Evolutionary conservation across 2,797 vertebrate species (phyloP).

Genomic region (Macropus fuliginosus): DNA sequence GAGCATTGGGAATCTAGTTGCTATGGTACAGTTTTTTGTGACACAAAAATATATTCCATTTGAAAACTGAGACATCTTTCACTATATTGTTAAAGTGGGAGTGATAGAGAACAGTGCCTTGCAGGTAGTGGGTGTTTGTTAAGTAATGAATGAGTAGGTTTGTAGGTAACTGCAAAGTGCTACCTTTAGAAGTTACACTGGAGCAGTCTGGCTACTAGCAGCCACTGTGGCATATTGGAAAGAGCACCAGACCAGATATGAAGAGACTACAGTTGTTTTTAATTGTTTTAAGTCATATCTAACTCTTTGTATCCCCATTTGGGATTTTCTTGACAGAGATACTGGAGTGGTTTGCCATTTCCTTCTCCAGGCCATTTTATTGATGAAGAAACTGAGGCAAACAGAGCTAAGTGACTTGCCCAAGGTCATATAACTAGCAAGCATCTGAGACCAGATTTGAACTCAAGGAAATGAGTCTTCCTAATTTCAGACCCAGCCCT

Average conservation of each 20-base stretch:
- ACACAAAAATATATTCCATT: background rate
- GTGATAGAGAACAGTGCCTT: background rate
- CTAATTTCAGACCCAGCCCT: background rate
- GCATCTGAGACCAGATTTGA: background rate
- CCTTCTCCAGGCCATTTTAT: background rate
- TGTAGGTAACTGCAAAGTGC: background rate
- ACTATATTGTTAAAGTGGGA: background rate
- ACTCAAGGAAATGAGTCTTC: background rate
- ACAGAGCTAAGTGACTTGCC: background rate
- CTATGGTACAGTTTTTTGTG: background rate
- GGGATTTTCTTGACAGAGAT: background rate
- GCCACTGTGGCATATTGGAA: background rate
- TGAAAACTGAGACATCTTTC: background rate
- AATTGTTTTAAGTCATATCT: background rate
- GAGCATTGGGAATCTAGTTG: background rate
- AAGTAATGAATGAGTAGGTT: background rate
- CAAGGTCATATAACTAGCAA: background rate
- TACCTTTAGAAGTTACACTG: background rate
- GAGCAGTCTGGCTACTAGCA: background rate
- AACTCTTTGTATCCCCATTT: background rate
- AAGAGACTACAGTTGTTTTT: background rate
- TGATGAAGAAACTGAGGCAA: background rate
- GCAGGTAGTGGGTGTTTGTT: background rate
- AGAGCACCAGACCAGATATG: background rate
- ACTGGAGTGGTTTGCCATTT: background rate